Conservation (phyloP, 1,140 invertebrate species). For the Conus betulinus region DNA sequence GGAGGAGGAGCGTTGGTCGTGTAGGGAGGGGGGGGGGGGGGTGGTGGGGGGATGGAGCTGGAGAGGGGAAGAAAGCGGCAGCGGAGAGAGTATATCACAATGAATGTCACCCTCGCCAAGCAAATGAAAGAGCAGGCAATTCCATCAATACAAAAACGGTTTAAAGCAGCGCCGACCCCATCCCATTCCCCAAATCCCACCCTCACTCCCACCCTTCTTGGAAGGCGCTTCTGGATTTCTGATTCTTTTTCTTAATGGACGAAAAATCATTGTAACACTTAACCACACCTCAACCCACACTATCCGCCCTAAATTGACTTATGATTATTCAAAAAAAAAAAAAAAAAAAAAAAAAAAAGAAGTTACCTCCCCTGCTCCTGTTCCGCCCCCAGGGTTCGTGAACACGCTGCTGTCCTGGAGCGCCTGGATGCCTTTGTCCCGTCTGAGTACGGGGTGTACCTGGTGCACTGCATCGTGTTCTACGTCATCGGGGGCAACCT, state of each 20-base stretch:
- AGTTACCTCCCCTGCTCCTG: neutral
- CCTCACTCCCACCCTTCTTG: neutral
- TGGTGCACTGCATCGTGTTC: constrained; percentile 36
- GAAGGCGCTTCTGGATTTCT: neutral
- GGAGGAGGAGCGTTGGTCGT: too few relatives aligned
- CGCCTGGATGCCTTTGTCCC: constrained; percentile 47
- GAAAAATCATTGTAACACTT: too few relatives aligned
- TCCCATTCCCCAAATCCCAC: neutral
- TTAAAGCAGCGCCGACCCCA: neutral
- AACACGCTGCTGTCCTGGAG: constrained; percentile 56
- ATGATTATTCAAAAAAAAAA: too few relatives aligned
- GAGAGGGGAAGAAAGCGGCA: neutral
- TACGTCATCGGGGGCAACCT: constrained; percentile 27
- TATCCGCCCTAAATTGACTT: too few relatives aligned
- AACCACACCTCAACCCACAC: too few relatives aligned
- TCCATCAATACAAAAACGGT: too few relatives aligned
- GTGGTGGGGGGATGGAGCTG: neutral
- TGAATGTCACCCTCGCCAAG: too few relatives aligned
- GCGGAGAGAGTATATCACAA: neutral
- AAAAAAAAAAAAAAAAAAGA: too few relatives aligned
- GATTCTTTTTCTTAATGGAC: too few relatives aligned
- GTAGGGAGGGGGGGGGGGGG: neutral
- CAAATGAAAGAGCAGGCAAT: too few relatives aligned
- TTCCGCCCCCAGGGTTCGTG: constrained; percentile 50
- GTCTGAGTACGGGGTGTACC: constrained; percentile 36